Percentiles rank a stretch among this genome's conserved stretches.
Conservation (phyloP, 1,140 invertebrate species). For the Metopolophium dirhodum region DNA sequence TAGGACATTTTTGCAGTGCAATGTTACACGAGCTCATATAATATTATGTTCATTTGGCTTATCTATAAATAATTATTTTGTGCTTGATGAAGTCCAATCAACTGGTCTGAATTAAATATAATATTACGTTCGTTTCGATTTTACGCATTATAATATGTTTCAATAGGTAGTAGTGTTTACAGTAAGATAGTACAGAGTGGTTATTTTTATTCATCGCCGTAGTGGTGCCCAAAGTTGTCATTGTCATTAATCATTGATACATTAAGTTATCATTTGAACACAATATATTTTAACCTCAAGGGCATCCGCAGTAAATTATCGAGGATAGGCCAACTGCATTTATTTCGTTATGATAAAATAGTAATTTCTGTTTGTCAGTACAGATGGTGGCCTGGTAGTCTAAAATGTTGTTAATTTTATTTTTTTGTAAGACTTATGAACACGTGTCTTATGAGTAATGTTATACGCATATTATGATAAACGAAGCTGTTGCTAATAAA, state of each 20-base stretch:
- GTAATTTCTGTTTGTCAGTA: too few species aligned
- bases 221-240: neutral
- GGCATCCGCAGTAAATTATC: neutral
- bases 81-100: neutral
- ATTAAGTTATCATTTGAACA: neutral
- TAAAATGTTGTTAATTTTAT: too few species aligned
- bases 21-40: neutral
- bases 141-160: too few species aligned
- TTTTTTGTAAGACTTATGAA: too few species aligned
- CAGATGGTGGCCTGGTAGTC: too few species aligned
- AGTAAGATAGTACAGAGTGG: neutral
- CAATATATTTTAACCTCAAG: neutral
- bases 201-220: neutral
- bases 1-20: neutral
- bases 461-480: too few species aligned
- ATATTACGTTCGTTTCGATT: neutral
- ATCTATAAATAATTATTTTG: neutral
- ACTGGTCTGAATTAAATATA: neutral
- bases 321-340: neutral
- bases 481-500: too few species aligned
- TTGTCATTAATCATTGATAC: neutral
- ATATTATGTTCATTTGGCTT: neutral
- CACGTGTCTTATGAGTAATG: too few species aligned
- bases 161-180: too few species aligned
- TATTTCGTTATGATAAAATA: neutral